Conservation (phyloP, 2,888 invertebrate genomes). For the Lithophane socia region DNA sequence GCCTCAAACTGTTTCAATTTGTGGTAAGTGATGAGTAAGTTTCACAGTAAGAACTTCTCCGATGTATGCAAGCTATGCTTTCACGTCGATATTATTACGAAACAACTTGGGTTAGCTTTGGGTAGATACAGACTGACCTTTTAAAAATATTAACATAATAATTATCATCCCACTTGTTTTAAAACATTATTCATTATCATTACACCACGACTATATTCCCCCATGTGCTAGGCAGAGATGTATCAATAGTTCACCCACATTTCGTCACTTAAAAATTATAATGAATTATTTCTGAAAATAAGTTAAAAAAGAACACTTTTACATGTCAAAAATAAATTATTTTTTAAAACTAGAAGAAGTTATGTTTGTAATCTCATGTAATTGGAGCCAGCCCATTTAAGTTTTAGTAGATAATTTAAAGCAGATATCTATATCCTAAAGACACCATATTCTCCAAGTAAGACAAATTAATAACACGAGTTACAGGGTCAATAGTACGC, state of each 20-base stretch:
- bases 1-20: conserved; percentile 39
- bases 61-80: neutral
- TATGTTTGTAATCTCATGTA: neutral
- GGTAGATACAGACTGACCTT: neutral
- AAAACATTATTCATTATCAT: neutral
- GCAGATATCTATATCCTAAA: neutral
- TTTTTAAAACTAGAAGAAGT: neutral
- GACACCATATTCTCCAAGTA: neutral
- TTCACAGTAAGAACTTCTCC: conserved; percentile 6
- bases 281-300: neutral
- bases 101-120: neutral
- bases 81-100: neutral
- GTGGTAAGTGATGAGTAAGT: conserved; percentile 20
- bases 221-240: neutral
- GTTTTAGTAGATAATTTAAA: neutral
- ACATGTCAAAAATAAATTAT: neutral
- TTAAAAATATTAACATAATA: neutral
- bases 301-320: neutral
- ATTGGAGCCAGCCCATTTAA: neutral
- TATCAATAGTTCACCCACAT: neutral
- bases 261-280: neutral
- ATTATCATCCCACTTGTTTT: neutral
- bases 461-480: conserved; percentile 21
- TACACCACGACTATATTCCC: neutral
- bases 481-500: conserved; percentile 18